Evolutionary conservation across 2,113 vertebrate genomes (phyloP), one percentile per base, ranked within the genome.

Genomic region (Ameiurus melas): DNA sequence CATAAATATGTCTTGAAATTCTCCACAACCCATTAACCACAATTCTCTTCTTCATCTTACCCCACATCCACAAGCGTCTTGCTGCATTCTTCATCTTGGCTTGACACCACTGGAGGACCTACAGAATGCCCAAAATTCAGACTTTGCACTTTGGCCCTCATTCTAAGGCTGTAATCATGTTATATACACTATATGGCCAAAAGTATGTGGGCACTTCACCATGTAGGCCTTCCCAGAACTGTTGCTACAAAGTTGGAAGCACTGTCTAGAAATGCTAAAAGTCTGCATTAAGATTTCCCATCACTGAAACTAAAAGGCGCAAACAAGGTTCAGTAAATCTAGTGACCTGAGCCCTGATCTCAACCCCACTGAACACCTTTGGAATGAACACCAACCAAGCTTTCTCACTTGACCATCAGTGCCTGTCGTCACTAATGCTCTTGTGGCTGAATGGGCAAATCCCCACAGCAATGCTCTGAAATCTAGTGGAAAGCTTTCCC

Each of bases 61-160:
- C 96, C 94, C 51, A 96, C 88, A 80, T 96, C 95, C 86, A 93
- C 93, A 91, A 94, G 94, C 89, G 94, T 96, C 92, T 91, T 94
- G 92, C 93, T 95, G 94, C 94, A 92, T 92, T 94, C 96, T 91
- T 96, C 96, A 92, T 95, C 95, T 87, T 94, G 95, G 91, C 93
- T 94, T 39, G 93, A 84, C 90, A 90, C 79, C 79, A 92, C 94
- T 90, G 93, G 88, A 92, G 95, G 94, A 89, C 91, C 90, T 93
- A 89, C 91, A 83, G 14, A 70, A 27, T 84, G 5, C 20, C 12
- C 62, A 79, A 20, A 14, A 51, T 81, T 87, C 57, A 85, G n/a
- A 27, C 16, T 73, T n/a, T 33, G 22, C 17, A 58, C 7, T 73
- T 60, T 16, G 25, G 4, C 25, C 16, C 53, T 43, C 2, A 43